Conservation (phyloP, 2,888 invertebrate species). For the Callyntrura sp. region DNA sequence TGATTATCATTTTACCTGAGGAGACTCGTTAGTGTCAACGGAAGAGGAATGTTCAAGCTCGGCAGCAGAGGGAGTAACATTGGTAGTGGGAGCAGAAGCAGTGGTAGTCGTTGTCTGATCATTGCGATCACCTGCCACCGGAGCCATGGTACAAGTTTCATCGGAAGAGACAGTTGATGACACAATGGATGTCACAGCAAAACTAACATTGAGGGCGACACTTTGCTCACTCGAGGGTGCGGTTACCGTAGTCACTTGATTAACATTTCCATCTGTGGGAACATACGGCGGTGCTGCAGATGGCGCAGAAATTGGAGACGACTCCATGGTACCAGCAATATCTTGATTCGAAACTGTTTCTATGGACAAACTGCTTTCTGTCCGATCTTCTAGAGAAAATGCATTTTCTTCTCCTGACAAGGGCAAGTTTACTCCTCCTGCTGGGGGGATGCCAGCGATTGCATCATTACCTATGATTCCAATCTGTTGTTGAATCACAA, state of each 20-base stretch:
- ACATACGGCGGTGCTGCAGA: background rate
- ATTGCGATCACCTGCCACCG: constrained; percentile 20
- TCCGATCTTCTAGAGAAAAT: constrained; percentile 43
- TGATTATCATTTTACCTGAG: constrained; percentile 70
- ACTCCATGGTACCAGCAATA: background rate
- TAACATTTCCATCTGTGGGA: background rate
- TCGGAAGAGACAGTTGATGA: constrained; percentile 61
- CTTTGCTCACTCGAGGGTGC: constrained; percentile 55
- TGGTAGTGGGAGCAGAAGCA: constrained; percentile 62
- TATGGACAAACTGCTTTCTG: constrained; percentile 56
- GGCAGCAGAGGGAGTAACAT: constrained; percentile 59
- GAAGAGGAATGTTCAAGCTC: constrained; percentile 76
- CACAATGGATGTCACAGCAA: constrained; percentile 69
- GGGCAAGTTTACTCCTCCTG: background rate
- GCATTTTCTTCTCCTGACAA: constrained; percentile 8
- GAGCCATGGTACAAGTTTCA: constrained; percentile 30
- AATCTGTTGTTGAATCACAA: constrained; percentile 67
- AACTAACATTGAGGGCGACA: constrained; percentile 54
- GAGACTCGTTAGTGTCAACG: constrained; percentile 77
- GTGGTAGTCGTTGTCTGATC: constrained; percentile 21
- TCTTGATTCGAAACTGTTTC: constrained; percentile 42
- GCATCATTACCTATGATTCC: constrained; percentile 1
- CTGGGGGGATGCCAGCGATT: background rate
- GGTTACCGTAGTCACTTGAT: constrained; percentile 59
- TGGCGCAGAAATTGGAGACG: constrained; percentile 8